These are phyloP conservation scores for Epizoanthus scotinus DNA, from an alignment of 92 coral and sea anemone genomes.

Conservation along the genomic window DNA sequence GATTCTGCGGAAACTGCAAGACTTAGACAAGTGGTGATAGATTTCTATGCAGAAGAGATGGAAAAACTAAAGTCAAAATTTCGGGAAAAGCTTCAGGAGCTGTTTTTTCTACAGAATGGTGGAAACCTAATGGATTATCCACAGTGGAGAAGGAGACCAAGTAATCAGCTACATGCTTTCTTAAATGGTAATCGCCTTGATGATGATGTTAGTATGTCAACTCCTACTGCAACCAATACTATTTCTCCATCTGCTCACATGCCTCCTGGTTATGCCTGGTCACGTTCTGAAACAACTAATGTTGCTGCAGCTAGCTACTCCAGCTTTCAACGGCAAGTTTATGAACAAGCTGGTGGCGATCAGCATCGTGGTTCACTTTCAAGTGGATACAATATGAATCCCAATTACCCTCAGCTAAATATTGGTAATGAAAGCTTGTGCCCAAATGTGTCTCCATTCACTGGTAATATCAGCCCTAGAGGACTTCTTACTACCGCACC, in stretches of 20 bases:
- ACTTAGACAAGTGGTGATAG: conserved; percentile 82
- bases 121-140: conserved; percentile 88
- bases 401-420: conserved; percentile 56
- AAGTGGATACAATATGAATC: conserved; percentile 56
- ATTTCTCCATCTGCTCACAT: conserved; percentile 58
- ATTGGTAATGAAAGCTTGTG: conserved; percentile 69
- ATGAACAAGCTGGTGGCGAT: conserved; percentile 83
- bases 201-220: conserved; percentile 68
- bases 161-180: conserved; percentile 65
- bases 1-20: conserved; percentile 81
- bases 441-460: conserved; percentile 89
- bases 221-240: conserved; percentile 61
- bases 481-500: conserved; percentile 44
- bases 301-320: conserved; percentile 57
- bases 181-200: conserved; percentile 83
- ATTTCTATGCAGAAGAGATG: conserved; percentile 78
- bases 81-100: conserved; percentile 89
- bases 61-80: conserved; percentile 79
- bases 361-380: conserved; percentile 52
- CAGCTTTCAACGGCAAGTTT: conserved; percentile 65
- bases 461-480: conserved; percentile 73
- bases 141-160: conserved; percentile 81
- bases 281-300: conserved; percentile 48
- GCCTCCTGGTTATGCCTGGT: conserved; percentile 56
- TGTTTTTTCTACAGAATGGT: conserved; percentile 93